Evolutionary conservation across 2,888 invertebrate species (phyloP).

Genomic region (Ophioninae sp.): DNA sequence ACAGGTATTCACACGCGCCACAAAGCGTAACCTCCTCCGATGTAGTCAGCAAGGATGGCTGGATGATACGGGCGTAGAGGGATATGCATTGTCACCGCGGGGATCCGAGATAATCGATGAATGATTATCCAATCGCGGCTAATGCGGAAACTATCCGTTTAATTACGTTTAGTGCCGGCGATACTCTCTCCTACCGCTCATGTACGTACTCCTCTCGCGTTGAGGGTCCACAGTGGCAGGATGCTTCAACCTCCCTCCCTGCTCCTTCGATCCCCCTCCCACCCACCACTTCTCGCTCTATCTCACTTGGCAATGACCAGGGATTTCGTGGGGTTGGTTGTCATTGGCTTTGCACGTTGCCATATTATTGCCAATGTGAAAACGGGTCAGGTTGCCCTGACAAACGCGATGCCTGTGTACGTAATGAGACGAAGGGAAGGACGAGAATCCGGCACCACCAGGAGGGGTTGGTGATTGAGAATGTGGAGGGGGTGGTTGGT

Average conservation of each 20-base stretch:
- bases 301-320: conserved; percentile 35
- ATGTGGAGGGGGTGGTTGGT: conserved; percentile 58
- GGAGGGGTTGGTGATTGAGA: conserved; percentile 17
- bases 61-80: conserved; percentile 39
- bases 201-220: conserved; percentile 47
- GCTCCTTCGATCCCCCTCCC: background rate
- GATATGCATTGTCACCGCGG: conserved; percentile 68
- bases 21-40: conserved; percentile 20
- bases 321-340: conserved; percentile 54
- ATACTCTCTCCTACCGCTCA: conserved; percentile 59
- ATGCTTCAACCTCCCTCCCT: conserved; percentile 38
- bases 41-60: conserved; percentile 9
- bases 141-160: conserved; percentile 81
- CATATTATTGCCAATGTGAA: conserved; percentile 46
- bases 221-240: conserved; percentile 53
- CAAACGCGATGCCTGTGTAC: conserved; percentile 21
- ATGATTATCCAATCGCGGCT: conserved; percentile 80
- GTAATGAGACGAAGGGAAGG: conserved; percentile 3
- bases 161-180: conserved; percentile 78
- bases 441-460: conserved; percentile 18
- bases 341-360: conserved; percentile 70
- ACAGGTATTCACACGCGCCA: conserved; percentile 42
- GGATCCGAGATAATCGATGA: conserved; percentile 78
- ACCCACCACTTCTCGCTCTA: conserved; percentile 16
- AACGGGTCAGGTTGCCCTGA: conserved; percentile 34